Evolutionary conservation across 2,113 vertebrate genomes (phyloP).

Genomic region (Campylomormyrus numenius): DNA sequence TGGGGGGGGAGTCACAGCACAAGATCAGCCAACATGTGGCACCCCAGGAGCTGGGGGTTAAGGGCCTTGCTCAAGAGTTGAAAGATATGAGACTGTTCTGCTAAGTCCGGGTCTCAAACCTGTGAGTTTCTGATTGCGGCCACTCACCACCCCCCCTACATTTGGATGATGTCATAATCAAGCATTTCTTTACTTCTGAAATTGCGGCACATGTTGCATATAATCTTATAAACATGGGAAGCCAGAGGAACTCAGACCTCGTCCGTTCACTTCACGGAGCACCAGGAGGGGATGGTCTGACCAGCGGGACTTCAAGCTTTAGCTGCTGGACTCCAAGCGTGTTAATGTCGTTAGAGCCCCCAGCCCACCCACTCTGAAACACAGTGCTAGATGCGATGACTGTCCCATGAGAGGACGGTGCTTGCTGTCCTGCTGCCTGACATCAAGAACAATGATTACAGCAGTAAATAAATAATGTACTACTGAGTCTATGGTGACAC

Average conservation of each 20-base stretch:
- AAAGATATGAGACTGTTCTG: background rate
- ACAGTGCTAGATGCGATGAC: background rate
- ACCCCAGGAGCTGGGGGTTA: background rate
- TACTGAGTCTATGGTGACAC: background rate
- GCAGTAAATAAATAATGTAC: background rate
- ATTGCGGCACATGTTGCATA: background rate
- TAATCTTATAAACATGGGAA: background rate
- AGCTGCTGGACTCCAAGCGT: background rate
- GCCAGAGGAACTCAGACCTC: background rate
- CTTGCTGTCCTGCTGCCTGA: background rate
- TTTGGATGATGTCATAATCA: background rate
- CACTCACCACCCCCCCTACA: background rate
- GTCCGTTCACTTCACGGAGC: background rate
- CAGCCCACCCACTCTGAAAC: background rate
- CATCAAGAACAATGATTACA: background rate
- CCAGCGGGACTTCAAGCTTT: background rate
- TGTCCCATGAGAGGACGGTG: background rate
- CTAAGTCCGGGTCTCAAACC: background rate
- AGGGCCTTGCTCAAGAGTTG: background rate
- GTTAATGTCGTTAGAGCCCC: slow-evolving; percentile 8
- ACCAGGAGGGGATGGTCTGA: background rate
- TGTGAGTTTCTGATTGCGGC: background rate
- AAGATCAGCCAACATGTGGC: background rate
- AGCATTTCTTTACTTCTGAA: background rate
- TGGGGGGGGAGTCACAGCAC: background rate